Conservation (phyloP, 2,888 invertebrate species). For the Andrena fulva region DNA sequence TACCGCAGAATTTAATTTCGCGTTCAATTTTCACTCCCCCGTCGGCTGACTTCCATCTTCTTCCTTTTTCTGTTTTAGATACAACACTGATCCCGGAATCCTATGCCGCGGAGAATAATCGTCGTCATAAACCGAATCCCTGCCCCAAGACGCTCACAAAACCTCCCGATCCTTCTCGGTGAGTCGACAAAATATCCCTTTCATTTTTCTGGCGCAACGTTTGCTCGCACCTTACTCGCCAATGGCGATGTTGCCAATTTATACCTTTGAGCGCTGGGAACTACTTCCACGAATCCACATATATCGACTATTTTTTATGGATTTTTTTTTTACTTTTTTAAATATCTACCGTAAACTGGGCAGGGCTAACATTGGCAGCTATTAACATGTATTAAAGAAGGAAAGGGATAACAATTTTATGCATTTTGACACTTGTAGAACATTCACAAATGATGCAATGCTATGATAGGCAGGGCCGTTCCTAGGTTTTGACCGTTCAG, state of each 20-base stretch:
- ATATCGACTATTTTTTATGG: too few species aligned
- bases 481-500: too few species aligned
- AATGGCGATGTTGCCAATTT: too few species aligned
- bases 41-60: not conserved
- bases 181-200: constrained; percentile 30
- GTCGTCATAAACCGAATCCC: constrained; percentile 28
- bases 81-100: not conserved
- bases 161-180: constrained; percentile 30
- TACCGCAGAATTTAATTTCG: not conserved
- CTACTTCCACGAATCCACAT: too few species aligned
- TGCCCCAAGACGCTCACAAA: constrained; percentile 22
- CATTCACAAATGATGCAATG: too few species aligned
- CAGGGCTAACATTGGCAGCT: too few species aligned
- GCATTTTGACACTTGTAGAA: too few species aligned
- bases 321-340: too few species aligned
- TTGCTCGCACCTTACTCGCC: not conserved
- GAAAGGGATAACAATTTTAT: too few species aligned
- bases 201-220: constrained; percentile 5
- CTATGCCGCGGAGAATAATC: constrained; percentile 22
- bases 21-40: not conserved
- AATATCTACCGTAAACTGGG: too few species aligned
- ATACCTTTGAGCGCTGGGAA: not conserved
- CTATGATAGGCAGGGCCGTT: too few species aligned
- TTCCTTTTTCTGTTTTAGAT: not conserved
- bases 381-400: too few species aligned